Base-by-base conservation (phyloP, 2,888 invertebrate genomes). In the Tupiocoris notatus region DNA sequence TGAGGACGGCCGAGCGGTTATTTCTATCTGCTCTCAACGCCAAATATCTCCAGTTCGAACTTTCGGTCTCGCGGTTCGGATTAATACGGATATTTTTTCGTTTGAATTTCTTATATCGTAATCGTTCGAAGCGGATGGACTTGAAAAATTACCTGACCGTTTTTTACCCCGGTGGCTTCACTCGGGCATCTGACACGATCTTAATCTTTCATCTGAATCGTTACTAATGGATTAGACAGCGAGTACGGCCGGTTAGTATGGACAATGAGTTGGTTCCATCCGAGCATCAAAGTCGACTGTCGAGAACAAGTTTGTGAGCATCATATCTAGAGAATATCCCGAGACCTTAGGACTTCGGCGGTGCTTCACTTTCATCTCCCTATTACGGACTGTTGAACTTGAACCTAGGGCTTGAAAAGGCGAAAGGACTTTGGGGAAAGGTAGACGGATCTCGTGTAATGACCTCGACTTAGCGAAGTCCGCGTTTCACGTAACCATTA, bases 191-290 rank as follows among this genome's bases (percentile, higher is more conserved):
- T 59, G 70, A 70, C 59, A 24, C 70, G 70, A 70, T 70, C 70
- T 59, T 70, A 70, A 70, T 70, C 70, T 70, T 59, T 70, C 70
- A 70, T 70, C 59, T 24, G 70, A 70, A 17, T 70, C 70, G 70
- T 70, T 70, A 70, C 59, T 70, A 70, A 70, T 70, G 70, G 70
- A 70, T 70, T 59, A 70, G 70, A 59, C 70, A 59, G 56, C 59
- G 59, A 70, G 25, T 17, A 39, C 39, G 39, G 39, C 39, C 12
- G 39, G 39, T 39, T 39, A 12, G 39, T 39, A 39, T 39, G 39
- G 39, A 7, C 6, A 12, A 39, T 12, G 39, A 12, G 39, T 39
- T 39, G 39, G 12, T 39, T 39, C 39, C 39, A 12, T 39, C 39
- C 39, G 12, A 39, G 6, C 39, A 39, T 39, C 39, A 39, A 39